Evolutionary conservation across 2,888 invertebrate species (phyloP).

Genomic region (Fragum whitleyi): DNA sequence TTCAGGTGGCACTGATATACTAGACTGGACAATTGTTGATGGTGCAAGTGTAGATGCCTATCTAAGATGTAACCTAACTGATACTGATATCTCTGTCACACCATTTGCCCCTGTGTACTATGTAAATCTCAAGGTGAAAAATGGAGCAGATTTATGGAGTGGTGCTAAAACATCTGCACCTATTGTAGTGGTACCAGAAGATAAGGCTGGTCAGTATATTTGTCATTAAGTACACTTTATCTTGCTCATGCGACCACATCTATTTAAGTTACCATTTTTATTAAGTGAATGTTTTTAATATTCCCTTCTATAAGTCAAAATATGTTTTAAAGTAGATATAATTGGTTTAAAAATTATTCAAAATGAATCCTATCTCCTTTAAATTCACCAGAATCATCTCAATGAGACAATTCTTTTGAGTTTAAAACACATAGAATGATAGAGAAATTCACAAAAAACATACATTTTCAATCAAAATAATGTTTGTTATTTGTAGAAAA

Average conservation of each 20-base stretch:
- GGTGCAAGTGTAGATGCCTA: conserved; percentile 50
- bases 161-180: conserved; percentile 58
- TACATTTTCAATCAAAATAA: too few relatives aligned
- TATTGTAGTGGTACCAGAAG: conserved; percentile 69
- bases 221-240: neutral
- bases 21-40: conserved; percentile 59
- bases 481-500: too few relatives aligned
- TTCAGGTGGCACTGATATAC: conserved; percentile 62
- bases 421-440: too few relatives aligned
- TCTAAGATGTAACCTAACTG: conserved; percentile 33
- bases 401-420: too few relatives aligned
- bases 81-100: conserved; percentile 33
- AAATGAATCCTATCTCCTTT: too few relatives aligned
- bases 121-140: conserved; percentile 69
- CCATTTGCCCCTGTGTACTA: conserved; percentile 50
- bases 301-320: too few relatives aligned
- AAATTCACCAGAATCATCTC: too few relatives aligned
- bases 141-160: conserved; percentile 69
- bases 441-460: too few relatives aligned
- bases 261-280: neutral
- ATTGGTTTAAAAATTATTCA: too few relatives aligned
- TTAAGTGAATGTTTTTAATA: neutral
- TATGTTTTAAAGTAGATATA: too few relatives aligned
- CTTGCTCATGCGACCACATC: too few relatives aligned
- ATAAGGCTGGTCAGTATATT: conserved; percentile 65